A percentile compares a stretch with the other conserved stretches of the same genome.
These are phyloP conservation scores for Agonopterix alstromeriana DNA, from an alignment of 2,888 invertebrate species.

Conservation along the genomic window DNA sequence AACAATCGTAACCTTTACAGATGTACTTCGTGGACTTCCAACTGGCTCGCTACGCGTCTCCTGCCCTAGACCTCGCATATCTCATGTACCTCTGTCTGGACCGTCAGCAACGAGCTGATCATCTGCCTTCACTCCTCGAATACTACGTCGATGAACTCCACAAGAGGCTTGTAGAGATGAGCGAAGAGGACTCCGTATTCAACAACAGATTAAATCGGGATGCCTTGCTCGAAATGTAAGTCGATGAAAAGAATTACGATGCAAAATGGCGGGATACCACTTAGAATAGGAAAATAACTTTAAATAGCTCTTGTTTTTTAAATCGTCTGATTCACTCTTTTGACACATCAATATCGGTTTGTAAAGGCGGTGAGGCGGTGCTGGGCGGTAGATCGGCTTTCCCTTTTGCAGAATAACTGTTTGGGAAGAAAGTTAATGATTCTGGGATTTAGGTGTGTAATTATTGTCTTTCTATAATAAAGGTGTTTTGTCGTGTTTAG, in stretches of 20 bases:
- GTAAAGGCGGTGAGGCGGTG: too few relatives aligned
- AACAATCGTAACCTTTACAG: constrained; percentile 39
- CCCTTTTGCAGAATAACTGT: too few relatives aligned
- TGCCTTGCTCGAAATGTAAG: constrained; percentile 76
- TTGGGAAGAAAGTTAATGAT: too few relatives aligned
- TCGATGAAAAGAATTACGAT: background rate
- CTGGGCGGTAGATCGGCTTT: too few relatives aligned
- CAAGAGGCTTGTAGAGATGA: constrained; percentile 70
- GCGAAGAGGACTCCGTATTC: constrained; percentile 57
- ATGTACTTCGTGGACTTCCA: constrained; percentile 84
- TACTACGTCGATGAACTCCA: constrained; percentile 79
- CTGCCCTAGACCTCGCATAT: constrained; percentile 81
- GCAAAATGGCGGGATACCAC: too few relatives aligned
- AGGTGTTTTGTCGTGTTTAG: constrained; percentile 36
- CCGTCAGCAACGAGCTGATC: constrained; percentile 75
- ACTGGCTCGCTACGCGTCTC: constrained; percentile 81
- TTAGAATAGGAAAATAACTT: too few relatives aligned
- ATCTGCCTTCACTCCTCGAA: constrained; percentile 75
- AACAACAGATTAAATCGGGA: constrained; percentile 58
- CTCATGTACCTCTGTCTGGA: constrained; percentile 81
- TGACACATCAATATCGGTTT: too few relatives aligned
- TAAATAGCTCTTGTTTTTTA: too few relatives aligned
- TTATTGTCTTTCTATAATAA: background rate
- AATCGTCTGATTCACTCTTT: too few relatives aligned
- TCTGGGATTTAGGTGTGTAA: too few relatives aligned